Evolutionary conservation across 2,888 invertebrate species (phyloP), one percentile per base, ranked within the genome.

Genomic region (Holacanthella duospinosa): DNA sequence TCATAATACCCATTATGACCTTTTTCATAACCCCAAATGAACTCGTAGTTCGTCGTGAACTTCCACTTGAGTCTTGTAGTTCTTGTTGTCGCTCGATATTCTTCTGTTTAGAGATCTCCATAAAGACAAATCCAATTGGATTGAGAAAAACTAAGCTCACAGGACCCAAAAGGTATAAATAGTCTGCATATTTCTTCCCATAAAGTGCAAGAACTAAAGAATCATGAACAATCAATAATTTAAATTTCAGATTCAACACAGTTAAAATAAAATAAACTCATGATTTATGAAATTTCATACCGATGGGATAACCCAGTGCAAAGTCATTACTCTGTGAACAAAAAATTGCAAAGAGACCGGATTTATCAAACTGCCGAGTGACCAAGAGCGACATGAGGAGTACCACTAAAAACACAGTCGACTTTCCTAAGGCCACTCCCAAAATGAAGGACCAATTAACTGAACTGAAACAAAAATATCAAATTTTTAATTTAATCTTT

Each of bases 271-370:
- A n/a, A n/a, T 28, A 54, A 29, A 56, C 12, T 36, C 1, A 26
- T 29, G n/a, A 6, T 27, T 54, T 3, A 53, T 29, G 26, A 19
- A 2, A 43, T 4, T 24, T 44, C 66, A 84, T 81, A 91, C 93
- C 87, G 73, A 95, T 93, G 4, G 96, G 95, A 79, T 88, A 93
- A 66, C 95, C 95, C 73, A 96, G 84, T 25, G 96, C 95, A 80
- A 96, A 95, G 78, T 96, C 96, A 82, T 96, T 96, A 76, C 93
- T 94, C 77, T 95, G 95, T 0, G 95, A 95, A 73, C 90, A 88
- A 77, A 95, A 95, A 75, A 96, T 94, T 24, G 90, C 91, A 82
- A 90, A 89, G 64, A 96, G 82, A 19, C 93, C 95, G 55, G 93
- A 90, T 74, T 87, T 84, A 2, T 90, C 90, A 69, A 87, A 83